Percentiles rank a stretch among this genome's conserved stretches.
Evolutionary conservation across 2,113 vertebrate genomes (phyloP).

Genomic region (Orcinus orca): DNA sequence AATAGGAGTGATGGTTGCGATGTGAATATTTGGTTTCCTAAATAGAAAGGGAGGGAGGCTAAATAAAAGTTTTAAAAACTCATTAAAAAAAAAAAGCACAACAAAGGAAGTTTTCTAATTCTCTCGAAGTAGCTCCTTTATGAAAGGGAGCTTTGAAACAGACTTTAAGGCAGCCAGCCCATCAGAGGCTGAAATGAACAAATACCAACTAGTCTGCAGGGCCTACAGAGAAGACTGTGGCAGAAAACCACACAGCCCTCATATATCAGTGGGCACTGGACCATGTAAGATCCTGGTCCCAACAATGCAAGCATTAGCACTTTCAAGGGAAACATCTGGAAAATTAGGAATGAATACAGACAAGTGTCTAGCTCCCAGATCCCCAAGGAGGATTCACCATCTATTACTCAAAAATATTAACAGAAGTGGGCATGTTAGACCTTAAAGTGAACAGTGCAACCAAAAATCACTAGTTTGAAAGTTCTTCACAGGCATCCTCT

Average conservation of each 20-base stretch:
- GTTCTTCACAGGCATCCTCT: conserved; percentile 20
- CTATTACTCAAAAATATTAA: conserved; percentile 38
- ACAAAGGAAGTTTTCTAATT: conserved; percentile 23
- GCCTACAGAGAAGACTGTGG: not conserved
- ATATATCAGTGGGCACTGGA: not conserved
- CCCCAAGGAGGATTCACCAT: not conserved
- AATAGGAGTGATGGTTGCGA: not conserved
- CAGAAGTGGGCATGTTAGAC: not conserved
- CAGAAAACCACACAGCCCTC: not conserved
- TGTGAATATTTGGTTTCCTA: not conserved
- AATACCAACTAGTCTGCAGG: not conserved
- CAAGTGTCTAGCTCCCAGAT: not conserved
- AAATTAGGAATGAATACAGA: conserved; percentile 40
- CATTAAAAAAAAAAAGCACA: not conserved
- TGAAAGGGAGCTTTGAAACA: conserved; percentile 52
- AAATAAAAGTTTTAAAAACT: conserved; percentile 37
- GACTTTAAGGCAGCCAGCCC: conserved; percentile 68
- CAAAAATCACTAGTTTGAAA: not conserved
- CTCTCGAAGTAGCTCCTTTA: conserved; percentile 40
- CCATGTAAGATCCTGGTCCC: not conserved
- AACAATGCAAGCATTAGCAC: not conserved
- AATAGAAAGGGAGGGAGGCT: not conserved
- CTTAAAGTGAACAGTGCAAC: conserved; percentile 32
- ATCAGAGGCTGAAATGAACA: conserved; percentile 55
- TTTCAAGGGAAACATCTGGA: conserved; percentile 46